Conservation (phyloP, 2,797 vertebrate species). For the Enteromius thamalakanensis region DNA sequence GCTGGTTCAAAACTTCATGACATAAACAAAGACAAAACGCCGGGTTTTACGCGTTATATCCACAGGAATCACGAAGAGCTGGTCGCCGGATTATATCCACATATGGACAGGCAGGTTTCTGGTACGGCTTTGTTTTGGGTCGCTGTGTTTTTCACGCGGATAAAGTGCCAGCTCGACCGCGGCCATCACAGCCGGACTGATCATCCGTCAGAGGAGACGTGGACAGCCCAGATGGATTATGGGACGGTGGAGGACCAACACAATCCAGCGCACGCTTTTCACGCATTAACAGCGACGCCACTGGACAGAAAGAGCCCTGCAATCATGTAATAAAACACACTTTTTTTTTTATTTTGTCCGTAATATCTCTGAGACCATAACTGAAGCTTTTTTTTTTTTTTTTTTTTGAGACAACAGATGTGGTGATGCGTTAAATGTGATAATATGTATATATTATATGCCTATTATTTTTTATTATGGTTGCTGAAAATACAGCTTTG, state of each 20-base stretch:
- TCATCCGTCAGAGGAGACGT: slow-evolving; percentile 75
- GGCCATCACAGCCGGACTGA: slow-evolving; percentile 71
- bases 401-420: neutral
- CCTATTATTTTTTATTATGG: neutral
- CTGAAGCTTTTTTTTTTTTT: neutral
- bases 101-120: neutral
- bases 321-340: neutral
- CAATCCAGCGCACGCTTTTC: slow-evolving; percentile 40
- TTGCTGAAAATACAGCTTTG: neutral
- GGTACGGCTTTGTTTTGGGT: slow-evolving; percentile 35
- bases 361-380: neutral
- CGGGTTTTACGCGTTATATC: neutral
- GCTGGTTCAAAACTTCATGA: slow-evolving; percentile 21
- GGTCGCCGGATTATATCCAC: neutral
- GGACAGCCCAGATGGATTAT: slow-evolving; percentile 76
- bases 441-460: neutral
- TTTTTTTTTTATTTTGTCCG: neutral
- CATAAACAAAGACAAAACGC: slow-evolving; percentile 18
- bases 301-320: slow-evolving; percentile 15
- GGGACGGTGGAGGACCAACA: slow-evolving; percentile 77
- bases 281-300: slow-evolving; percentile 1
- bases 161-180: slow-evolving; percentile 78
- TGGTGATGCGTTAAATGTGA: neutral
- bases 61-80: neutral
- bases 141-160: slow-evolving; percentile 21